Conservation (phyloP, 2,888 invertebrate species). For the Autographa pulchrina region DNA sequence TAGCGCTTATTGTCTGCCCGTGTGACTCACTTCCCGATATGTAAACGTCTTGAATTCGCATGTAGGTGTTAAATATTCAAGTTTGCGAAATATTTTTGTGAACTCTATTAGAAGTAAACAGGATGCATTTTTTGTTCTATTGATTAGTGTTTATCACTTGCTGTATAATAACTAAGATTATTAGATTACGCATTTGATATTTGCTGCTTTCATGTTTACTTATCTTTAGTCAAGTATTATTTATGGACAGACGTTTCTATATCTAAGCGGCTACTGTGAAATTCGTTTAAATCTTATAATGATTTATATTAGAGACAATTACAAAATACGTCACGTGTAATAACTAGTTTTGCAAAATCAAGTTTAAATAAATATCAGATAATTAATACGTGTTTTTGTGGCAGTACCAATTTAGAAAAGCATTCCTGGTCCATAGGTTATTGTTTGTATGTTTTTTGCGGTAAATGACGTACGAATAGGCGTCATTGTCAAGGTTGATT, state of each 20-base stretch:
- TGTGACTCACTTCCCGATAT: conserved; percentile 52
- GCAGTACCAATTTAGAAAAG: not conserved
- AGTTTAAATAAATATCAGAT: not conserved
- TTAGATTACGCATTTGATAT: not conserved
- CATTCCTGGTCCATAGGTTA: conserved; percentile 12
- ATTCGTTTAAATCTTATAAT: not conserved
- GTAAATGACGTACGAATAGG: conserved; percentile 13
- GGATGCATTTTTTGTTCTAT: conserved; percentile 20
- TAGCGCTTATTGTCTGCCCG: conserved; percentile 42
- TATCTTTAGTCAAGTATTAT: not conserved
- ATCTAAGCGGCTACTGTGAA: not conserved
- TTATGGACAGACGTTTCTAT: not conserved
- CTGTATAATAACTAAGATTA: not conserved
- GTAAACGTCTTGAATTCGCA: conserved; percentile 37
- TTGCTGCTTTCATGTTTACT: not conserved
- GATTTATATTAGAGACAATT: not conserved
- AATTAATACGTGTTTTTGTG: not conserved
- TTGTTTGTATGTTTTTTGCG: conserved; percentile 16
- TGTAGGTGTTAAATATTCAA: conserved; percentile 41
- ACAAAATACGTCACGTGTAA: not conserved
- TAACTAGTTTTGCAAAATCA: not conserved
- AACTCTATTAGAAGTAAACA: conserved; percentile 9
- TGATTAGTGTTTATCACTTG: not conserved
- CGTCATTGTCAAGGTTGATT: conserved; percentile 31
- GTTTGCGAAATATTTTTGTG: conserved; percentile 22